Evolutionary conservation across 2,113 vertebrate genomes (phyloP).

Genomic region (Morphnarchus princeps): DNA sequence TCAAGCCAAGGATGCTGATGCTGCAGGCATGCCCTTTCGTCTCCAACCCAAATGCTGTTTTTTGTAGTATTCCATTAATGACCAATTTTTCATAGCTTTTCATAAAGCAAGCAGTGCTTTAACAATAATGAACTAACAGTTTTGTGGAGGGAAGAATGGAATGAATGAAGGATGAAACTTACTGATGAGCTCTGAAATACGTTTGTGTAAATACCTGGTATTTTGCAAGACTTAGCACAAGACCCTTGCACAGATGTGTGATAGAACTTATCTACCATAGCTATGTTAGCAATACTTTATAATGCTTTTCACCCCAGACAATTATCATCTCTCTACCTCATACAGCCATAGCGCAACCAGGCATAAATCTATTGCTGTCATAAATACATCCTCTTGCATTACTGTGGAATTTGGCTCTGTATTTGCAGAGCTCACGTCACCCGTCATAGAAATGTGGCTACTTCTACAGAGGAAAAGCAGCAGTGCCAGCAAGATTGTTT

Average conservation of each 20-base stretch:
- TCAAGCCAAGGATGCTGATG: not conserved
- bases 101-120: not conserved
- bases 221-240: not conserved
- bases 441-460: not conserved
- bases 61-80: not conserved
- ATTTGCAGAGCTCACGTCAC: not conserved
- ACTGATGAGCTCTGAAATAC: not conserved
- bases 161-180: not conserved
- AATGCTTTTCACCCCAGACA: not conserved
- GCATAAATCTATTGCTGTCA: not conserved
- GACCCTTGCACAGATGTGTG: not conserved
- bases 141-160: not conserved
- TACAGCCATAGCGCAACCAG: not conserved
- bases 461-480: slow-evolving; percentile 9
- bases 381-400: not conserved
- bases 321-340: not conserved
- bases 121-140: not conserved
- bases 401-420: not conserved
- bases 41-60: not conserved
- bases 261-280: not conserved
- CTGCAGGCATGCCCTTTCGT: not conserved
- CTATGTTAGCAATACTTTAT: not conserved
- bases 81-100: not conserved
- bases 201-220: not conserved
- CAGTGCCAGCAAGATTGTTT: slow-evolving; percentile 6